phyloP scores from a whole-genome alignment of 2,797 vertebrate species.

The Trachops cirrhosus region DNA sequence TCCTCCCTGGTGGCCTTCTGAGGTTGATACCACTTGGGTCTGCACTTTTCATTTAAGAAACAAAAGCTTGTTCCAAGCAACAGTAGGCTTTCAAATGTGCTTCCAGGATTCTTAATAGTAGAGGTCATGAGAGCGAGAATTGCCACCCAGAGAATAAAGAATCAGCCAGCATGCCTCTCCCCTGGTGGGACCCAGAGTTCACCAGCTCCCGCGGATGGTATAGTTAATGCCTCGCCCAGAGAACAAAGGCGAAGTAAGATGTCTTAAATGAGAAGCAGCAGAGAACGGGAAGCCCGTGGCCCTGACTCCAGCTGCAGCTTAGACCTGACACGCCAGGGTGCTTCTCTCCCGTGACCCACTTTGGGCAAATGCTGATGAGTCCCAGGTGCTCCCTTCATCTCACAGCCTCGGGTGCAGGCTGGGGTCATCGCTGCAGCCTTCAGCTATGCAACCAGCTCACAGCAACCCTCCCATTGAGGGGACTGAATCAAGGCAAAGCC shows the following conservation, averaged over 20 bases:
- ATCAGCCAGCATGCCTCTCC: not conserved
- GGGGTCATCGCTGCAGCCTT: not conserved
- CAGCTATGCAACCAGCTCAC: not conserved
- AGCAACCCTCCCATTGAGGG: too few species aligned
- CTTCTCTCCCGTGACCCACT: constrained; percentile 38
- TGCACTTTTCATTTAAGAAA: constrained; percentile 16
- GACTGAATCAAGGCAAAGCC: not conserved
- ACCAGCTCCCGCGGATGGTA: not conserved
- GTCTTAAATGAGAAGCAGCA: constrained; percentile 58
- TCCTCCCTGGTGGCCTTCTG: not conserved
- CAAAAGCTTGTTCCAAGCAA: not conserved
- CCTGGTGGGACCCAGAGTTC: not conserved
- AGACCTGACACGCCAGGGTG: not conserved
- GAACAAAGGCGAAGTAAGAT: constrained; percentile 54
- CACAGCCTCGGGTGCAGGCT: not conserved
- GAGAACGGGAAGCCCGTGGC: constrained; percentile 5
- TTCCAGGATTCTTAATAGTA: not conserved
- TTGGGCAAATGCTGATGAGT: constrained; percentile 43
- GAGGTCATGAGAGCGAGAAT: constrained; percentile 3
- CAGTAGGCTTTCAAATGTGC: not conserved
- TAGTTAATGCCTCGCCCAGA: constrained; percentile 31
- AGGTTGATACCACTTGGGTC: not conserved
- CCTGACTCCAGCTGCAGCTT: constrained; percentile 19
- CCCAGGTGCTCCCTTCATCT: not conserved
- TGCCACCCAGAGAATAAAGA: constrained; percentile 8